phyloP scores from a whole-genome alignment of 2,113 vertebrate genomes.

The Zosterops lateralis region DNA sequence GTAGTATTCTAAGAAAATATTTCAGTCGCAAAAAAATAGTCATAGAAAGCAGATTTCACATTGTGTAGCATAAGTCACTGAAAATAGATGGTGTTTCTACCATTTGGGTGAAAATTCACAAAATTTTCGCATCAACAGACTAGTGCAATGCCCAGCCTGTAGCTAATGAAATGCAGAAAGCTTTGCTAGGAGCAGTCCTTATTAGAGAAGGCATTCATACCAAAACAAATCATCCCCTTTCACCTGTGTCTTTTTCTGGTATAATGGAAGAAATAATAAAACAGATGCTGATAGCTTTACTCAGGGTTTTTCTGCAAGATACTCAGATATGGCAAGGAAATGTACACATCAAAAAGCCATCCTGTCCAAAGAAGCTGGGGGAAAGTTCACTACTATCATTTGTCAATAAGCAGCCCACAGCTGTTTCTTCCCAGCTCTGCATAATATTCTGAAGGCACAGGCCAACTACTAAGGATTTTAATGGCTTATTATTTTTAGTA shows the following conservation, averaged over 20 bases:
- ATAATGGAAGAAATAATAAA: background rate
- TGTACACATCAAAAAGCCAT: background rate
- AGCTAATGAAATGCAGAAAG: background rate
- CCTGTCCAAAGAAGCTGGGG: background rate
- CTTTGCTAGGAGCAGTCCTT: background rate
- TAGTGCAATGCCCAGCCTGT: background rate
- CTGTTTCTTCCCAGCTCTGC: background rate
- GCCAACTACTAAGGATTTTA: background rate
- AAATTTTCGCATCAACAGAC: background rate
- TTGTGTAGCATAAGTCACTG: background rate
- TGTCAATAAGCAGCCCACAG: background rate
- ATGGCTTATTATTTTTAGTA: slow-evolving; percentile 22
- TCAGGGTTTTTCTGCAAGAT: background rate
- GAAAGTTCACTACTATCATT: background rate
- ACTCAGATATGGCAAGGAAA: background rate
- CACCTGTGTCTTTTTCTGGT: background rate
- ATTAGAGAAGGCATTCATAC: background rate
- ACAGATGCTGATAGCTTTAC: background rate
- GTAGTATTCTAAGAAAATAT: background rate
- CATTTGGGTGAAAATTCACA: background rate
- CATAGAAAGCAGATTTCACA: background rate
- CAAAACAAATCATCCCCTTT: background rate
- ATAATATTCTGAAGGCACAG: background rate
- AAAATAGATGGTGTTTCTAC: background rate
- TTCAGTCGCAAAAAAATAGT: background rate